Conservation (phyloP, 2,888 invertebrate genomes). For the Volucella zonaria region DNA sequence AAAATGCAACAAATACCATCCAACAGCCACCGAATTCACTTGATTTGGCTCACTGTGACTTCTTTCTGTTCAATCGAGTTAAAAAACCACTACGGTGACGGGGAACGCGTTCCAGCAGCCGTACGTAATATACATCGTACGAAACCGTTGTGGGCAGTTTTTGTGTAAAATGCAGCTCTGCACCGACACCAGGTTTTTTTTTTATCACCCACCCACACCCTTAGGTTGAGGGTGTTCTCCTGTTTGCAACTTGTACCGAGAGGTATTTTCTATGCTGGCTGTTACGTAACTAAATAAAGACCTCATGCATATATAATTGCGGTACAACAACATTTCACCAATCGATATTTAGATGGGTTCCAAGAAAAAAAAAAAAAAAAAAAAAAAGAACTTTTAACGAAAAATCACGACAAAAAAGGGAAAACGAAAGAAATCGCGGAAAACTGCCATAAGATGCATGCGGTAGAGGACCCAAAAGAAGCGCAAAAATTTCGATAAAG, state of each 20-base stretch:
- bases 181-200: too few relatives aligned
- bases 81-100: too few relatives aligned
- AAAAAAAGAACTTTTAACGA: constrained; percentile 32
- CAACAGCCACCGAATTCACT: too few relatives aligned
- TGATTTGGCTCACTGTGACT: too few relatives aligned
- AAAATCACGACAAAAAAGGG: constrained; percentile 47
- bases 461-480: constrained; percentile 44
- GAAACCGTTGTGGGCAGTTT: too few relatives aligned
- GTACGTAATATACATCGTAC: too few relatives aligned
- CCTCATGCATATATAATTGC: constrained; percentile 26
- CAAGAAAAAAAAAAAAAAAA: constrained; percentile 22
- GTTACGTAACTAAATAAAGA: constrained; percentile 21
- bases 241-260: constrained; percentile 59
- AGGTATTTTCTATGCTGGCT: constrained; percentile 40
- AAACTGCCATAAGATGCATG: constrained; percentile 60
- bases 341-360: constrained; percentile 6
- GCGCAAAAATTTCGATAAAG: constrained; percentile 57
- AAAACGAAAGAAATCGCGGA: constrained; percentile 54
- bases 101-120: too few relatives aligned
- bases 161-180: too few relatives aligned
- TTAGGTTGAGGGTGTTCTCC: too few relatives aligned
- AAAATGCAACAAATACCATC: too few relatives aligned
- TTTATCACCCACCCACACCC: too few relatives aligned
- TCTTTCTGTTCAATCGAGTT: too few relatives aligned
- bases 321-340: not conserved